Conservation (phyloP, 1,140 invertebrate species). For the Phenacoccus solenopsis region DNA sequence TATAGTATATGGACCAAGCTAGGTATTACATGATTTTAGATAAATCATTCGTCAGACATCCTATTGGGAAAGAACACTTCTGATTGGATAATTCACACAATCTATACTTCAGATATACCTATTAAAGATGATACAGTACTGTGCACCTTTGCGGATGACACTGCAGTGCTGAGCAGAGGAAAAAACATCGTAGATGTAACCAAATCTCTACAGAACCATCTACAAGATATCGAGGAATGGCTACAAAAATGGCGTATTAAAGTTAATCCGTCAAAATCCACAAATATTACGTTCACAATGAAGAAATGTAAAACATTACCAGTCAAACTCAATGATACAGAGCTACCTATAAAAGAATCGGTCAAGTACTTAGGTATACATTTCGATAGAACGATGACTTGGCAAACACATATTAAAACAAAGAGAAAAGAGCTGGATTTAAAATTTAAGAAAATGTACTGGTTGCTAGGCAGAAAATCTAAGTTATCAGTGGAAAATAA, state of each 20-base stretch:
- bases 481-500: slow-evolving; percentile 28
- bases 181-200: slow-evolving; percentile 23
- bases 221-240: slow-evolving; percentile 25
- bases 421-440: slow-evolving; percentile 20
- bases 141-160: slow-evolving; percentile 31
- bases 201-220: slow-evolving; percentile 24
- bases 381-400: slow-evolving; percentile 18
- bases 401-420: slow-evolving; percentile 4
- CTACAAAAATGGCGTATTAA: slow-evolving; percentile 29
- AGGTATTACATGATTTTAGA: no score
- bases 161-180: slow-evolving; percentile 24
- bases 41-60: no score
- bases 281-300: slow-evolving; percentile 12
- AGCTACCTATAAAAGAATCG: not conserved
- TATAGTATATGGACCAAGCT: no score
- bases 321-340: not conserved
- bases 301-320: not conserved
- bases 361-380: slow-evolving; percentile 21
- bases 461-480: slow-evolving; percentile 25
- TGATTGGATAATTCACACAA: no score
- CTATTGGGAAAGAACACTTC: no score
- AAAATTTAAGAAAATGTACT: slow-evolving; percentile 22
- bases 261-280: slow-evolving; percentile 27
- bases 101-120: no score
- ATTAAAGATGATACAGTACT: no score